Conservation (phyloP, 2,888 invertebrate species). For the Nemoura dubitans region DNA sequence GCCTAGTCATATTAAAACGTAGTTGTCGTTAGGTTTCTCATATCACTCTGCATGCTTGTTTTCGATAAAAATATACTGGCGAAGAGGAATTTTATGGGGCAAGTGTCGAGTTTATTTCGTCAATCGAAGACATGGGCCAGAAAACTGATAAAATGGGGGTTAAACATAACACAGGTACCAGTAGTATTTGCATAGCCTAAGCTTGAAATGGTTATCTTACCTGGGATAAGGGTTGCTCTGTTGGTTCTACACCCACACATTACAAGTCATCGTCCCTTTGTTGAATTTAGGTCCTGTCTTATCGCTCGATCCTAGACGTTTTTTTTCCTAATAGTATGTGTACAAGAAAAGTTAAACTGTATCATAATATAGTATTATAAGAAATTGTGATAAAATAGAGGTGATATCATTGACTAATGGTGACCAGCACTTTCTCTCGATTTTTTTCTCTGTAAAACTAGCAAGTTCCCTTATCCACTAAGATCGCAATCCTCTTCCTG, state of each 20-base stretch:
- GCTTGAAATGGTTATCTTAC: background rate
- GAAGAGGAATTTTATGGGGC: no score
- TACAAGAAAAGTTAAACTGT: background rate
- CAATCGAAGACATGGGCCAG: background rate
- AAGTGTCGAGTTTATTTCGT: no score
- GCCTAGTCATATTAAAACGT: no score
- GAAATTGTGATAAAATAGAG: background rate
- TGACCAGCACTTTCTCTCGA: background rate
- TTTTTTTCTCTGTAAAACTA: background rate
- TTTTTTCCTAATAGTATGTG: background rate
- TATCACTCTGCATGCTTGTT: no score
- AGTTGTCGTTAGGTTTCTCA: no score
- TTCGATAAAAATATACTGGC: no score
- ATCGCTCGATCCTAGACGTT: background rate
- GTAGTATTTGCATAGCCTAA: background rate
- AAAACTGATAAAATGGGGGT: background rate
- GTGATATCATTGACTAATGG: background rate
- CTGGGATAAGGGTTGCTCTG: background rate
- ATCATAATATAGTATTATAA: background rate
- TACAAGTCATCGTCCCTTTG: background rate
- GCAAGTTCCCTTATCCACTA: background rate
- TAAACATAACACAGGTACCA: background rate
- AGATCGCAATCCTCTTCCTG: conserved; percentile 12
- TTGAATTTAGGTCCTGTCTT: background rate
- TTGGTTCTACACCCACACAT: background rate